phyloP scores from a whole-genome alignment of 2,797 vertebrate species.

The Sebastes hubbsi region DNA sequence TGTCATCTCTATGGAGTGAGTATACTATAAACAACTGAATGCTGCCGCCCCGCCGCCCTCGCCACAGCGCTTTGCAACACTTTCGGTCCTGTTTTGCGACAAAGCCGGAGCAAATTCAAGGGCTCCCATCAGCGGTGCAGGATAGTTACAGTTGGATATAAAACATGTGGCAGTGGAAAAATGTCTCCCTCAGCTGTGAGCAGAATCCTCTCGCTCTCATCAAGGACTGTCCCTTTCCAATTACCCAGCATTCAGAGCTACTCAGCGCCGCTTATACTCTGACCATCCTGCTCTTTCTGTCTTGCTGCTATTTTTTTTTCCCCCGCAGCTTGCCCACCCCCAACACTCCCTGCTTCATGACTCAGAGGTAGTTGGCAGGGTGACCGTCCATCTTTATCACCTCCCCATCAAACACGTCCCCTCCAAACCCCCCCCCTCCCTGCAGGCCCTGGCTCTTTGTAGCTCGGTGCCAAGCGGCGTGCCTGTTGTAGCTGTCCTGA shows the following conservation, averaged over 20 bases:
- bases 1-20: not conserved
- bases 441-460: slow-evolving; percentile 60
- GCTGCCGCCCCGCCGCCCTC: slow-evolving; percentile 8
- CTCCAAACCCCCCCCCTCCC: slow-evolving; percentile 3
- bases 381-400: slow-evolving; percentile 68
- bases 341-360: slow-evolving; percentile 32
- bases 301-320: slow-evolving; percentile 16
- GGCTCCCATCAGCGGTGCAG: slow-evolving; percentile 13
- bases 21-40: not conserved
- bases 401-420: slow-evolving; percentile 63
- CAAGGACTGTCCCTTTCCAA: slow-evolving; percentile 53
- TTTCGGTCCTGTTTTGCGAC: not conserved
- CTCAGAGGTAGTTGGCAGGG: slow-evolving; percentile 69
- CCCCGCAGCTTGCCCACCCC: not conserved
- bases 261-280: slow-evolving; percentile 25
- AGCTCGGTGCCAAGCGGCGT: slow-evolving; percentile 53
- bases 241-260: slow-evolving; percentile 51
- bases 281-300: slow-evolving; percentile 30
- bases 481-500: slow-evolving; percentile 68
- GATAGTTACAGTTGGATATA: slow-evolving; percentile 22
- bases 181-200: slow-evolving; percentile 43
- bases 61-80: not conserved
- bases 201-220: slow-evolving; percentile 36
- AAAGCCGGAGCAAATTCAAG: slow-evolving; percentile 14
- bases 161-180: slow-evolving; percentile 19